Conservation (phyloP, 2,797 vertebrate species). For the Huso huso region DNA sequence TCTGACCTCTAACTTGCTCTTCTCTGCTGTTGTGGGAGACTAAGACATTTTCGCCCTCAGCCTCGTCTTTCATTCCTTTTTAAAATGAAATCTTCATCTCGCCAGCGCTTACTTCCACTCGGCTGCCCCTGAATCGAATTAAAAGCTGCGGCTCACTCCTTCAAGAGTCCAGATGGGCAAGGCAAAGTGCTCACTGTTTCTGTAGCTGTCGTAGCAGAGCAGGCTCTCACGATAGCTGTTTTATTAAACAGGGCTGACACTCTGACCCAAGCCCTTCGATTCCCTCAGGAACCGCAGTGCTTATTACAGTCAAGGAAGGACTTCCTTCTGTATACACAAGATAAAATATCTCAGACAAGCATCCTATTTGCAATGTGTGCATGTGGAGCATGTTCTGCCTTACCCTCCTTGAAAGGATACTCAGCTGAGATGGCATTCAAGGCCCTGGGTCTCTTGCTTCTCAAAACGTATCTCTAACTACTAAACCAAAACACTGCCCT, state of each 20-base stretch:
- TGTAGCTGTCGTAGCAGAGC: slow-evolving; percentile 23
- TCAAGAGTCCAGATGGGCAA: slow-evolving; percentile 1
- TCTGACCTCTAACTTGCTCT: not conserved
- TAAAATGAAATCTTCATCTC: not conserved
- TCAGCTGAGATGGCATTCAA: no score
- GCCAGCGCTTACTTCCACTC: slow-evolving; percentile 40
- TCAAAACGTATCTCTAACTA: no score
- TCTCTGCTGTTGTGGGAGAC: slow-evolving; percentile 20
- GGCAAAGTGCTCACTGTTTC: slow-evolving; percentile 18
- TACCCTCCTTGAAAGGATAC: no score
- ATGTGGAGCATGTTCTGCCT: no score
- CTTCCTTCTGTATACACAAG: no score
- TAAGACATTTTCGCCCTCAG: not conserved
- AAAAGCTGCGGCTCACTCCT: slow-evolving; percentile 24
- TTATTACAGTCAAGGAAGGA: no score
- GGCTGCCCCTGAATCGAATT: slow-evolving; percentile 43
- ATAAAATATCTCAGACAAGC: no score
- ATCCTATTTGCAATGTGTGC: no score
- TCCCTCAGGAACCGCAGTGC: no score
- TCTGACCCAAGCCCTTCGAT: not conserved
- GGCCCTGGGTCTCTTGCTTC: no score
- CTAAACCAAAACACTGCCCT: no score
- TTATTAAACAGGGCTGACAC: not conserved
- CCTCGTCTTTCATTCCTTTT: not conserved
- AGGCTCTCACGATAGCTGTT: slow-evolving; percentile 18